Conservation (phyloP, 2,797 vertebrate genomes). For the Sebastes trivittatus region DNA sequence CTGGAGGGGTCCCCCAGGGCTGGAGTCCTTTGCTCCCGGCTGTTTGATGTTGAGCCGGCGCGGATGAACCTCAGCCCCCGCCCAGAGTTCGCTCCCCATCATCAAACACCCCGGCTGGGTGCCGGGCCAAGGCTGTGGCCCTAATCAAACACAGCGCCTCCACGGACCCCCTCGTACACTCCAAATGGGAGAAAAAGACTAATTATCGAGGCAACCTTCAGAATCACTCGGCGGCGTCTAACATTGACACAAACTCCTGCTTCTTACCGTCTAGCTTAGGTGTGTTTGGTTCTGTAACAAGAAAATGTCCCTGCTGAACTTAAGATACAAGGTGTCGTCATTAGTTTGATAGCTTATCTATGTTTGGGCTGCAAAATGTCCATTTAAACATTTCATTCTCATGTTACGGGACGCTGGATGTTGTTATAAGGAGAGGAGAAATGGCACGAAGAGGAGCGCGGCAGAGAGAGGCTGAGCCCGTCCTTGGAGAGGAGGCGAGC, state of each 20-base stretch:
- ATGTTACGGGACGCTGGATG: slow-evolving; percentile 13
- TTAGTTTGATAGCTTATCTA: slow-evolving; percentile 18
- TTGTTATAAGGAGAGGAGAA: background rate
- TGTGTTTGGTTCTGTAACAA: background rate
- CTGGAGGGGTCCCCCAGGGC: slow-evolving; percentile 73
- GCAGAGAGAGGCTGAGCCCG: slow-evolving; percentile 74
- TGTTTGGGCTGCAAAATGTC: background rate
- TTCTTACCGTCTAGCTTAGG: slow-evolving; percentile 44
- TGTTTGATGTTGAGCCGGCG: slow-evolving; percentile 76
- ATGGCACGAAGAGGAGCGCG: slow-evolving; percentile 12
- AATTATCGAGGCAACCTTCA: slow-evolving; percentile 75
- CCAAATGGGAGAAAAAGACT: slow-evolving; percentile 64
- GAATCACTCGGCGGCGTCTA: slow-evolving; percentile 54
- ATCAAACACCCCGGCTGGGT: slow-evolving; percentile 74
- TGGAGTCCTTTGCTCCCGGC: slow-evolving; percentile 76
- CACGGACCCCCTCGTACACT: slow-evolving; percentile 52
- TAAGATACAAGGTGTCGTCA: background rate
- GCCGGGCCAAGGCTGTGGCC: slow-evolving; percentile 72
- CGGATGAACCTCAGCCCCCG: slow-evolving; percentile 67
- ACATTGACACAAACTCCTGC: slow-evolving; percentile 54
- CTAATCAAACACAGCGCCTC: slow-evolving; percentile 77
- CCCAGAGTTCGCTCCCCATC: slow-evolving; percentile 65
- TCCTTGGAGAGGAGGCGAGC: slow-evolving; percentile 87
- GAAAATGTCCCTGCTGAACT: background rate
- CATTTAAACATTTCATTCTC: slow-evolving; percentile 32